These are phyloP conservation scores for Uromys caudimaculatus DNA, from an alignment of 2,797 vertebrate genomes.

Conservation along the genomic window DNA sequence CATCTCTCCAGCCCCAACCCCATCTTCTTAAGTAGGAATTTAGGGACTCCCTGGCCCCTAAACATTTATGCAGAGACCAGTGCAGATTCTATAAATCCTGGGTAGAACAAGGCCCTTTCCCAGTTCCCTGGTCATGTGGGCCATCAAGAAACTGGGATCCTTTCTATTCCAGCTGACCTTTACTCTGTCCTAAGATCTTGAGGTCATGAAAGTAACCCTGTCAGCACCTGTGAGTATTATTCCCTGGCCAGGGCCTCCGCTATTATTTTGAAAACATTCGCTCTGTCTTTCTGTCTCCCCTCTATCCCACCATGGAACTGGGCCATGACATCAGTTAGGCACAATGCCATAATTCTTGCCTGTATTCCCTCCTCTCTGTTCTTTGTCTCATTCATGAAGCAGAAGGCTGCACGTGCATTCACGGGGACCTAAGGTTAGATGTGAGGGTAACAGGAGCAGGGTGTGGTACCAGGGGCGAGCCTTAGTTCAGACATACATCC, in stretches of 20 bases:
- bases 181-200: background rate
- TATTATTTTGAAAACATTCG: background rate
- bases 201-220: background rate
- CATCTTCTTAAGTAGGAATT: background rate
- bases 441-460: background rate
- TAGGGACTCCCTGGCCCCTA: background rate
- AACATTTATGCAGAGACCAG: background rate
- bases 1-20: no score
- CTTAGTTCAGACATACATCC: background rate
- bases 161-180: background rate
- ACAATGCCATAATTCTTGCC: background rate
- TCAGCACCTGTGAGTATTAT: background rate
- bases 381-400: background rate
- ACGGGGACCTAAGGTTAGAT: fast-evolving
- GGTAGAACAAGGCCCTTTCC: background rate
- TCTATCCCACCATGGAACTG: fast-evolving
- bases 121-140: background rate
- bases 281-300: background rate
- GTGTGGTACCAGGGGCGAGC: background rate
- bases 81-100: background rate
- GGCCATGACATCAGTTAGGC: background rate
- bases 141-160: background rate
- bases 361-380: background rate
- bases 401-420: background rate
- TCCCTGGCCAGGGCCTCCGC: background rate